These are phyloP conservation scores for Synanthedon formicaeformis DNA, from an alignment of 2,888 invertebrate genomes.

Conservation along the genomic window DNA sequence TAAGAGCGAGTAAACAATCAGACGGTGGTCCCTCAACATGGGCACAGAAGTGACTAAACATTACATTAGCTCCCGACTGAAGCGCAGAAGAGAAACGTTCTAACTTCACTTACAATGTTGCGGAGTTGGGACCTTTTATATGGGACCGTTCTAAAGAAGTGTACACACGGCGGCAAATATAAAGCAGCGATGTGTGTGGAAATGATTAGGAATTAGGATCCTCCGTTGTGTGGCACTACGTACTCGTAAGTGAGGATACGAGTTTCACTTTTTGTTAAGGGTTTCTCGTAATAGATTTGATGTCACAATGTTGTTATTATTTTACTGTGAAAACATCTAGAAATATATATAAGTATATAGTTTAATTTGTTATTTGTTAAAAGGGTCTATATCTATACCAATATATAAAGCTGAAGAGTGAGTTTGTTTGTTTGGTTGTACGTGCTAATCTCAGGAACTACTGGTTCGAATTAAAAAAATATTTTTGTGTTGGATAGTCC, in stretches of 20 bases:
- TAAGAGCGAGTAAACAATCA: slow-evolving; percentile 45
- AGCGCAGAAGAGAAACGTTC: slow-evolving; percentile 18
- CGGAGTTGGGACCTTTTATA: slow-evolving; percentile 20
- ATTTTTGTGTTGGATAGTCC: too few species aligned
- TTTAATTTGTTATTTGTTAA: too few species aligned
- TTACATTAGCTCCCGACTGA: slow-evolving; percentile 35
- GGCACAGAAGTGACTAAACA: slow-evolving; percentile 43
- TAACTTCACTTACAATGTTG: slow-evolving; percentile 11
- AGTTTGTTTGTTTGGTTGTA: too few species aligned
- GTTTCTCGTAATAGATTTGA: too few species aligned
- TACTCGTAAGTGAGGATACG: not conserved
- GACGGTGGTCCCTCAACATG: slow-evolving; percentile 46
- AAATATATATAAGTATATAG: too few species aligned
- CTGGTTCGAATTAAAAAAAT: too few species aligned
- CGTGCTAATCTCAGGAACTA: too few species aligned
- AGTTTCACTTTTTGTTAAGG: not conserved
- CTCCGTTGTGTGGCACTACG: slow-evolving; percentile 57
- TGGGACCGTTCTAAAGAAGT: slow-evolving; percentile 35
- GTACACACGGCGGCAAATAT: slow-evolving; percentile 40
- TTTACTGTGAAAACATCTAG: too few species aligned
- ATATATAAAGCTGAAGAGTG: too few species aligned
- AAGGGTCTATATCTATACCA: too few species aligned
- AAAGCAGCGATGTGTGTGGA: slow-evolving; percentile 47
- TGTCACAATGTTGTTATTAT: too few species aligned
- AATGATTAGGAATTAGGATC: slow-evolving; percentile 51